Conservation (phyloP, 2,888 invertebrate genomes). For the Philonicus albiceps region DNA sequence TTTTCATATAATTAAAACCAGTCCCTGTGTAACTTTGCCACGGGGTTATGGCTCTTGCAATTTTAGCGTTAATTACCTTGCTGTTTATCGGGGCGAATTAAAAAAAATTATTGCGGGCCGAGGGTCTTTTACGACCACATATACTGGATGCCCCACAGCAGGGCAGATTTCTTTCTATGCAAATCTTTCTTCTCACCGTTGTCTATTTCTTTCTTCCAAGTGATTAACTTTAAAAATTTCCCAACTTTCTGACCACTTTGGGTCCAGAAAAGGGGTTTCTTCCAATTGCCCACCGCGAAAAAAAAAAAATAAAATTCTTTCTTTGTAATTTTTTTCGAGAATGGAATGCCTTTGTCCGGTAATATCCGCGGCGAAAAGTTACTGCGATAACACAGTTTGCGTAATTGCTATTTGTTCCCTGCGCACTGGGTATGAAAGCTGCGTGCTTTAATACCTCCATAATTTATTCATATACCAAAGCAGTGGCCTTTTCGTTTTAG, state of each 20-base stretch:
- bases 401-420: not conserved
- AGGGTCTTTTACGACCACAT: not conserved
- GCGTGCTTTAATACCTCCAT: not conserved
- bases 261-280: not conserved
- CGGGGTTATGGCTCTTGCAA: conserved; percentile 30
- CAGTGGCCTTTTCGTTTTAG: not conserved
- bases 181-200: not conserved
- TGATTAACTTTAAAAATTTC: conserved; percentile 31
- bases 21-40: conserved; percentile 16
- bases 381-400: not conserved
- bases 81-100: conserved; percentile 1
- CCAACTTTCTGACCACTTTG: not conserved
- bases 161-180: not conserved
- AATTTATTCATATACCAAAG: not conserved
- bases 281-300: not conserved
- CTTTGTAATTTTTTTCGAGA: not conserved
- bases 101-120: conserved; percentile 14
- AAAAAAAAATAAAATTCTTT: not conserved
- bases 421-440: not conserved
- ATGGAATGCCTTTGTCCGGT: not conserved
- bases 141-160: not conserved
- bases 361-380: not conserved
- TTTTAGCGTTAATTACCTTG: conserved; percentile 25
- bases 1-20: conserved; percentile 34
- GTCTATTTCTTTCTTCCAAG: conserved; percentile 34